phyloP scores from a whole-genome alignment of 2,888 invertebrate genomes.

The Alentia gelatinosa region DNA sequence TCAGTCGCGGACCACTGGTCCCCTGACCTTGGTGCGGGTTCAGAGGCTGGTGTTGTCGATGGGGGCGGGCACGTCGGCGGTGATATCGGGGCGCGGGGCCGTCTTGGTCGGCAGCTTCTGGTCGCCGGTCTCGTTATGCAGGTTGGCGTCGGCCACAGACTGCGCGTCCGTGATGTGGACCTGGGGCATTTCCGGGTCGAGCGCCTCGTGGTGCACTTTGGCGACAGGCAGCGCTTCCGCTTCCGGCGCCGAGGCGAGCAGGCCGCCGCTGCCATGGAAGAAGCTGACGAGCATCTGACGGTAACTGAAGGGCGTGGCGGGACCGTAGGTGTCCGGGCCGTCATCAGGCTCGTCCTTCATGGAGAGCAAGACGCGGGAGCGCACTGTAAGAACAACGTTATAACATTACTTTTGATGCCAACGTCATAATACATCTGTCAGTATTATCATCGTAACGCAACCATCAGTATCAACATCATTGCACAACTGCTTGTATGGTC shows the following conservation, averaged over 20 bases:
- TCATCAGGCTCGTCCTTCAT: slow-evolving; percentile 44
- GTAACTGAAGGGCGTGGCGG: slow-evolving; percentile 55
- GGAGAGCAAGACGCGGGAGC: slow-evolving; percentile 53
- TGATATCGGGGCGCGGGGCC: slow-evolving; percentile 10
- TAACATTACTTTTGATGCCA: too few relatives aligned
- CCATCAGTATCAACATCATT: too few relatives aligned
- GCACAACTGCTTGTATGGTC: too few relatives aligned
- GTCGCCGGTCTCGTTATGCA: slow-evolving; percentile 35
- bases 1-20: not conserved
- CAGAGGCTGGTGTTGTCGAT: slow-evolving; percentile 32
- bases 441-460: too few relatives aligned
- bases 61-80: slow-evolving; percentile 1
- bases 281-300: slow-evolving; percentile 46
- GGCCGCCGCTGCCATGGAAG: slow-evolving; percentile 31
- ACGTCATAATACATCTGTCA: too few relatives aligned
- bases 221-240: not conserved
- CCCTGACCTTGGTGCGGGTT: not conserved
- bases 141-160: slow-evolving; percentile 17
- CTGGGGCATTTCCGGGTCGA: slow-evolving; percentile 42
- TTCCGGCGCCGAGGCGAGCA: not conserved
- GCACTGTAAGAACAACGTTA: too few relatives aligned
- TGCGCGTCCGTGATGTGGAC: slow-evolving; percentile 34
- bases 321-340: slow-evolving; percentile 37
- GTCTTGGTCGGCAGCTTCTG: not conserved
- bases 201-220: not conserved